phyloP scores from a whole-genome alignment of 1,140 invertebrate species.

The Tachypleus tridentatus region DNA sequence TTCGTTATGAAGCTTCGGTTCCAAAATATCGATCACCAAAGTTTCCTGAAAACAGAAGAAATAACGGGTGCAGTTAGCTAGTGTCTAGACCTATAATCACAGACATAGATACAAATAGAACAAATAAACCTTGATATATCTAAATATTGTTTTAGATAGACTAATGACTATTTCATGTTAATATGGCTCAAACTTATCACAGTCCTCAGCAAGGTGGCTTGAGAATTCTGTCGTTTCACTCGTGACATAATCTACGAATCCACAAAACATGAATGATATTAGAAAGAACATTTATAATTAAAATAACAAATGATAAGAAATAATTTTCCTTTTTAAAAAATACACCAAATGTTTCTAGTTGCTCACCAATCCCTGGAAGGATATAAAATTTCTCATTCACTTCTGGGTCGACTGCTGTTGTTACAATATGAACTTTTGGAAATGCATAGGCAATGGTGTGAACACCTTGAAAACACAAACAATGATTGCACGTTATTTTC shows the following conservation, averaged over 20 bases:
- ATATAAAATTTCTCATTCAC: slow-evolving; percentile 98
- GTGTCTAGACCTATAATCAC: neutral
- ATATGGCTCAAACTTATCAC: too few species aligned
- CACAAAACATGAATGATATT: too few species aligned
- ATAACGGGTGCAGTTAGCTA: neutral
- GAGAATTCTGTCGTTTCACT: too few species aligned
- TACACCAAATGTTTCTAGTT: neutral
- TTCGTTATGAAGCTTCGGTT: slow-evolving; percentile 48
- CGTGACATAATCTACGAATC: too few species aligned
- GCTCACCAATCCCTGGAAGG: slow-evolving; percentile 75
- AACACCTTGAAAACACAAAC: slow-evolving; percentile 51
- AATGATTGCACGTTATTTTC: neutral
- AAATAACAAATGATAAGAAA: slow-evolving; percentile 1
- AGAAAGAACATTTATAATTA: neutral
- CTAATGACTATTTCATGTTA: too few species aligned
- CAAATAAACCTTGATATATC: neutral
- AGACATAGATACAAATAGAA: neutral
- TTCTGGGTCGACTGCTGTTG: slow-evolving; percentile 88
- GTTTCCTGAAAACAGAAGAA: slow-evolving; percentile 49
- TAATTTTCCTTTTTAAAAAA: slow-evolving; percentile 1
- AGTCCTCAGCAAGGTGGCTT: too few species aligned
- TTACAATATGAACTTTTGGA: slow-evolving; percentile 89
- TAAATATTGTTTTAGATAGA: too few species aligned
- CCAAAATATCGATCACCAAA: slow-evolving; percentile 98
- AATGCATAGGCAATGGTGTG: slow-evolving; percentile 98